Evolutionary conservation across 2,888 invertebrate genomes (phyloP).

Genomic region (Erebia epiphron): DNA sequence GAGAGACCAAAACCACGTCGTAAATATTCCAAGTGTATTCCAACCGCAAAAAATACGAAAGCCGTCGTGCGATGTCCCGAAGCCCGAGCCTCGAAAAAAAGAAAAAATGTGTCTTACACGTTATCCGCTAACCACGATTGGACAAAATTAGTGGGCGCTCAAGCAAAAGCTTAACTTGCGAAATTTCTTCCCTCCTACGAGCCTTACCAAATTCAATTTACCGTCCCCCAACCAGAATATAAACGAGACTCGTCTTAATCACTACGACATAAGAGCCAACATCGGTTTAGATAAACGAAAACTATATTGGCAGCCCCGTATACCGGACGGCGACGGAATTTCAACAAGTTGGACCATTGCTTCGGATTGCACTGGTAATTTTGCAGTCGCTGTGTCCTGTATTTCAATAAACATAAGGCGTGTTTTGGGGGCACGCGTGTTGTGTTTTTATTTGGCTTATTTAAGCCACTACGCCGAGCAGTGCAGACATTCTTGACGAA

Average conservation of each 20-base stretch:
- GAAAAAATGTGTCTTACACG: constrained; percentile 67
- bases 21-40: constrained; percentile 44
- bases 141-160: constrained; percentile 76
- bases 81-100: constrained; percentile 40
- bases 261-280: constrained; percentile 52
- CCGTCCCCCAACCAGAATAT: constrained; percentile 38
- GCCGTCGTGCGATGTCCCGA: constrained; percentile 30
- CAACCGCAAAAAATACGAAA: constrained; percentile 40
- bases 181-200: constrained; percentile 65
- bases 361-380: constrained; percentile 54
- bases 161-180: constrained; percentile 74
- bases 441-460: constrained; percentile 49
- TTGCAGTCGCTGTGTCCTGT: constrained; percentile 48
- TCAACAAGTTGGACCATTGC: constrained; percentile 77
- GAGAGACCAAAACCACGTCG: constrained; percentile 43
- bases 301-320: constrained; percentile 65
- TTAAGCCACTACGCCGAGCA: constrained; percentile 50
- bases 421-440: constrained; percentile 46
- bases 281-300: constrained; percentile 47
- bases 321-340: constrained; percentile 76
- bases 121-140: constrained; percentile 71
- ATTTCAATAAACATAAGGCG: constrained; percentile 52
- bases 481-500: constrained; percentile 76
- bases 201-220: constrained; percentile 43
- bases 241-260: constrained; percentile 57